Evolutionary conservation across 64 coral and sea anemone species (phyloP).

Genomic region (Orbicella faveolata): DNA sequence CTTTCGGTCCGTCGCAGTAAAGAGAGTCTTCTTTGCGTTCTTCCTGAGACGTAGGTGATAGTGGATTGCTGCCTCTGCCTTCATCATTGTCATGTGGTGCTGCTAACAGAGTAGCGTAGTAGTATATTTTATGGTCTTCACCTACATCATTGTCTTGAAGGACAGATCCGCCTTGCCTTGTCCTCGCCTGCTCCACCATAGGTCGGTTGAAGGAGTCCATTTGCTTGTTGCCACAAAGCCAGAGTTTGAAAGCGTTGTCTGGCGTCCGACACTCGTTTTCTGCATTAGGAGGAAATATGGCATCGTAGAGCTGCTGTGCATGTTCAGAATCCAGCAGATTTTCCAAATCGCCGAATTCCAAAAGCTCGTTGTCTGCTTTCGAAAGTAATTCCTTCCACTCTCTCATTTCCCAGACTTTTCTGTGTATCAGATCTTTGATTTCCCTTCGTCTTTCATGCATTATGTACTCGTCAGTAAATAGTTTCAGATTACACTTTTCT

Average conservation of each 20-base stretch:
- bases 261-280: neutral
- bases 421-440: neutral
- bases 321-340: neutral
- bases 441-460: neutral
- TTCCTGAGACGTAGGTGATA: neutral
- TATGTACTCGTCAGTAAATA: neutral
- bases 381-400: neutral
- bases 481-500: conserved; percentile 37
- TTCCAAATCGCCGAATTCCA: conserved; percentile 13
- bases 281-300: neutral
- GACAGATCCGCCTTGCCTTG: neutral
- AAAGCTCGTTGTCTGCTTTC: neutral
- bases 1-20: no score
- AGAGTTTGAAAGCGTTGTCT: conserved; percentile 1
- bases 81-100: neutral
- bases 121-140: neutral
- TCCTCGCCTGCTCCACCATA: neutral
- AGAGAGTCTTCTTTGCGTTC: no score
- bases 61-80: neutral
- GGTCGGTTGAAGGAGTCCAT: neutral
- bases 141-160: no score
- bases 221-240: neutral
- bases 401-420: neutral
- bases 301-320: neutral
- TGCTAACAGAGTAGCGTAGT: neutral